A percentile compares a stretch with the other conserved stretches of the same genome.
phyloP scores from a whole-genome alignment of 1,140 invertebrate genomes.

The Solen grandis region DNA sequence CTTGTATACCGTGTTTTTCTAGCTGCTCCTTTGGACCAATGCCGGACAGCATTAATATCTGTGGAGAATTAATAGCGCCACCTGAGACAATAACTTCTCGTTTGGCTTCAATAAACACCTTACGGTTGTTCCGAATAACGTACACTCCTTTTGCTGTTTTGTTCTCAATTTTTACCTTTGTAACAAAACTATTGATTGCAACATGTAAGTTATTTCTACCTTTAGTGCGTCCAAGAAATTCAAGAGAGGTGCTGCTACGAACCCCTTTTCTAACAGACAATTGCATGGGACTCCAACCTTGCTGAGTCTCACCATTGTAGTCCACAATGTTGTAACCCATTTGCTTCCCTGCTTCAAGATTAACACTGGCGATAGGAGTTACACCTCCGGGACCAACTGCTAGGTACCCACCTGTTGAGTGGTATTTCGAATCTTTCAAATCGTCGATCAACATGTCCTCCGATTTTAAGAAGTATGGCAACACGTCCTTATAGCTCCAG shows the following conservation, averaged over 20 bases:
- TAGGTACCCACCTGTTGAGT: constrained; percentile 25
- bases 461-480: constrained; percentile 85
- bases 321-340: constrained; percentile 29
- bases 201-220: constrained; percentile 37
- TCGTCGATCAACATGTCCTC: constrained; percentile 32
- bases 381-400: not conserved
- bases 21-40: too few relatives aligned
- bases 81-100: too few relatives aligned
- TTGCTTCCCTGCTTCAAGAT: constrained; percentile 30
- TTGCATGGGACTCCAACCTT: too few relatives aligned
- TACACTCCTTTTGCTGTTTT: too few relatives aligned
- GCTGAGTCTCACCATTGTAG: constrained; percentile 25
- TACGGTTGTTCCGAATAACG: too few relatives aligned
- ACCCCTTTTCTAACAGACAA: too few relatives aligned
- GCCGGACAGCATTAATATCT: too few relatives aligned
- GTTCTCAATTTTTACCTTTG: too few relatives aligned
- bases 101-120: constrained; percentile 63
- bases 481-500: constrained; percentile 92
- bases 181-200: not conserved
- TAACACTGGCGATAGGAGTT: constrained; percentile 14
- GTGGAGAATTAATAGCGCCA: too few relatives aligned
- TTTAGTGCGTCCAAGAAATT: constrained; percentile 63
- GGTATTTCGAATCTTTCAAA: constrained; percentile 28
- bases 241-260: too few relatives aligned
- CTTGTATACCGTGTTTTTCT: constrained; percentile 13